Base-by-base conservation (phyloP, 2,797 vertebrate genomes). In the Hippopotamyrus pictus region DNA sequence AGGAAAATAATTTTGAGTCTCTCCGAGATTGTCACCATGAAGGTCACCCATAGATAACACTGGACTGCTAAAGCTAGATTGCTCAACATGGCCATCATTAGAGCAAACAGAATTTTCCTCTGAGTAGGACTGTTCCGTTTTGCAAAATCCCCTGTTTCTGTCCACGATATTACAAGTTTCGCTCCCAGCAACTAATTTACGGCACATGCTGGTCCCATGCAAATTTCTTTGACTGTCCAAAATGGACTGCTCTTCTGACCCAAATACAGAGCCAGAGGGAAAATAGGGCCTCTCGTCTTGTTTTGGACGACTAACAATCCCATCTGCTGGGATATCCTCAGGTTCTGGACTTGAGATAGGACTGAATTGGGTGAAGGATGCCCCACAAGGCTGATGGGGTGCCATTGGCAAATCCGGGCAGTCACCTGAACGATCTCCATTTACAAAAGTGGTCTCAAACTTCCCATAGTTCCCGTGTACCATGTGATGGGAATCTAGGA, bases 321-420 rank as follows among this genome's bases (percentile, higher is more conserved):
- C 95, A 86, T 94, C 95, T 57, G 95, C 95, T 87, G 94, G 94
- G 0, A 93, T 14, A 0, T 97, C 97, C 91, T 98, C 97, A 0
- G 96, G 95, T 85, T 98, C 97, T 1, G 98, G 97, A 92, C 97
- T 99, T 88, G 98, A 99, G 91, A 98, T 97, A 0, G 98, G 97
- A 92, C 97, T 98, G 89, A 98, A 97, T 93, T 97, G 96, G 89
- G 96, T 96, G 91, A 97, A 97, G 2, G 96, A 93, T 6, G 97
- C 93, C 48, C 95, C 96, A 89, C 97, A 97, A 0, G 95, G 91
- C 92, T 96, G 98, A 59, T 95, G 95, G 76, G 94, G 86, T 0
- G 97, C 96, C 85, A 95, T 53, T 53, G 46, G 92, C 89, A 97
- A 97, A 92, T 96, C 96, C 0, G 96, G 90, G 89, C 96, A 96